Evolutionary conservation across 2,888 invertebrate genomes (phyloP).

Genomic region (Rhagium mordax): DNA sequence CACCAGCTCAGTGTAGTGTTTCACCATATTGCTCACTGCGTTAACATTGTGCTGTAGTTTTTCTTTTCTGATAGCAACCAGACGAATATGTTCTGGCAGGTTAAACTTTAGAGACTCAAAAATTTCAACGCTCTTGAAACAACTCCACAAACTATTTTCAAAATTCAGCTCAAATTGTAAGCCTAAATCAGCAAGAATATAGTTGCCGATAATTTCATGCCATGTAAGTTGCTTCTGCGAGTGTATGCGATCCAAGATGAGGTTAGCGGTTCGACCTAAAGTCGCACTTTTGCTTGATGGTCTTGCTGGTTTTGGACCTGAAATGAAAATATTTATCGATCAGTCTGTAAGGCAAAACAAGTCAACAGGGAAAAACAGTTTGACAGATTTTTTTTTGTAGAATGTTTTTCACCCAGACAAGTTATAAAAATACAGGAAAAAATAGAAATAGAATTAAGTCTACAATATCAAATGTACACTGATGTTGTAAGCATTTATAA

Average conservation of each 20-base stretch:
- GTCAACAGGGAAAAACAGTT: too few species aligned
- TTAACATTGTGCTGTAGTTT: conserved; percentile 79
- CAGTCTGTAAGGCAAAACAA: too few species aligned
- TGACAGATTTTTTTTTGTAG: too few species aligned
- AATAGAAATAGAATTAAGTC: too few species aligned
- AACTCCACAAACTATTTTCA: conserved; percentile 76
- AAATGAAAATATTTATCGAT: neutral
- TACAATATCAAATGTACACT: too few species aligned
- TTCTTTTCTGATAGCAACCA: conserved; percentile 76
- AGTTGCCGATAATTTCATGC: conserved; percentile 80
- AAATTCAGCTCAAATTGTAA: conserved; percentile 80
- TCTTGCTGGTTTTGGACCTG: conserved; percentile 26
- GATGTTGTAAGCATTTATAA: too few species aligned
- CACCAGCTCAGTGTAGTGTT: conserved; percentile 78
- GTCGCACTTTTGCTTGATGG: conserved; percentile 26
- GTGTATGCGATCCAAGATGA: conserved; percentile 60
- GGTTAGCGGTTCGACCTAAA: conserved; percentile 43
- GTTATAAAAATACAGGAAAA: too few species aligned
- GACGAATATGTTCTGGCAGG: conserved; percentile 72
- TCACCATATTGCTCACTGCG: conserved; percentile 74
- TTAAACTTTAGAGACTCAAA: conserved; percentile 80
- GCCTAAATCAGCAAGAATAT: conserved; percentile 78
- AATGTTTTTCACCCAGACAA: too few species aligned
- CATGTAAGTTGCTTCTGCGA: conserved; percentile 72
- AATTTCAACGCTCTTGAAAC: conserved; percentile 82